Percentiles rank a stretch among this genome's conserved stretches.
Evolutionary conservation across 2,888 invertebrate species (phyloP).

Genomic region (Aquatica leii): DNA sequence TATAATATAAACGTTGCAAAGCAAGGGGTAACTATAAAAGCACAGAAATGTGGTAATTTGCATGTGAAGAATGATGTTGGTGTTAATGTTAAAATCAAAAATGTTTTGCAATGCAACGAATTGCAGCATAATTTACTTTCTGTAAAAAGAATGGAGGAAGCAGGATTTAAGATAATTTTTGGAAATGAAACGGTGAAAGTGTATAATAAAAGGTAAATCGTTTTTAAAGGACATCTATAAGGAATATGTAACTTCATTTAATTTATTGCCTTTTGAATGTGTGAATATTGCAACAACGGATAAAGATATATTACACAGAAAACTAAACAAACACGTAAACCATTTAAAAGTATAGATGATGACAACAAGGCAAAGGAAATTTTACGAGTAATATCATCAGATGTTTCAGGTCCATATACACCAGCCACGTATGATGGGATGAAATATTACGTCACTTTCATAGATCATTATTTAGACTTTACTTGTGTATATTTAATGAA

Average conservation of each 20-base stretch:
- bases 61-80: no score
- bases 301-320: background rate
- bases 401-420: conserved; percentile 24
- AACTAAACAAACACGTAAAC: no score
- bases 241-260: background rate
- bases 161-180: background rate
- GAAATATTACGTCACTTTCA: no score
- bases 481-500: conserved; percentile 4
- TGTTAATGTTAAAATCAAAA: no score
- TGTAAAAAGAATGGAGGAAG: background rate
- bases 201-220: background rate
- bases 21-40: no score
- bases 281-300: background rate
- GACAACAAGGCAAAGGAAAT: conserved; percentile 27
- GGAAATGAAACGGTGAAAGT: background rate
- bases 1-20: no score
- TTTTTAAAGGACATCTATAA: background rate
- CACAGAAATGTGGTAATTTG: no score
- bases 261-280: background rate
- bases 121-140: background rate
- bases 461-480: conserved; percentile 5
- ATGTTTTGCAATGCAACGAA: no score
- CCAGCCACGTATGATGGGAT: conserved; percentile 22
- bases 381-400: conserved; percentile 26
- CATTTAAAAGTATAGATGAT: background rate